phyloP scores from a whole-genome alignment of 1,140 invertebrate genomes.

The Rhyzopertha dominica region DNA sequence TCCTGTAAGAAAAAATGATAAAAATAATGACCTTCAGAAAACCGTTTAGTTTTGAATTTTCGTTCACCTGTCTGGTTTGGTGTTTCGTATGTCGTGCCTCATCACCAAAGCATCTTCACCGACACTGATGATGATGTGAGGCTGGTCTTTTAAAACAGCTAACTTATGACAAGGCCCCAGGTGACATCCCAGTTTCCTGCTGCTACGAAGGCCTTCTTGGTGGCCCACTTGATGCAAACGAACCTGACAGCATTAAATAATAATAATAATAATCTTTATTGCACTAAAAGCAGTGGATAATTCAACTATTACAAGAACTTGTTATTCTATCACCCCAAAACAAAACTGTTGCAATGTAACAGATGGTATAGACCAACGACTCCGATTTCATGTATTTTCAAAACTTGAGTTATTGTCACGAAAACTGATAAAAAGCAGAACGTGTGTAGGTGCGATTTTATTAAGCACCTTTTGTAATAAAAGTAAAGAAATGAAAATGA shows the following conservation, averaged over 20 bases:
- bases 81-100: constrained; percentile 74
- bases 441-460: too few relatives aligned
- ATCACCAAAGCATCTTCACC: constrained; percentile 84
- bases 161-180: constrained; percentile 73
- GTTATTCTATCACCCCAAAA: too few relatives aligned
- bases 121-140: constrained; percentile 75
- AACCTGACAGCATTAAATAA: constrained; percentile 38
- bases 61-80: constrained; percentile 56
- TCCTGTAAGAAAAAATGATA: constrained; percentile 47
- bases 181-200: constrained; percentile 64
- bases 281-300: constrained; percentile 1
- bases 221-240: constrained; percentile 47
- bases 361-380: too few relatives aligned
- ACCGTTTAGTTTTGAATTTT: background rate
- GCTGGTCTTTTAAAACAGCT: constrained; percentile 64
- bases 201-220: constrained; percentile 49
- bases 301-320: background rate
- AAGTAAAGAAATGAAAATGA: too few relatives aligned
- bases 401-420: too few relatives aligned
- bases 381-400: too few relatives aligned
- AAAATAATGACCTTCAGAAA: background rate
- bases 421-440: too few relatives aligned
- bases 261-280: background rate
- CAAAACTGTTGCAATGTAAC: too few relatives aligned
- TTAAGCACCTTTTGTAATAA: too few relatives aligned